Base-by-base conservation (phyloP, 2,113 vertebrate species). In the Brienomyrus brachyistius region DNA sequence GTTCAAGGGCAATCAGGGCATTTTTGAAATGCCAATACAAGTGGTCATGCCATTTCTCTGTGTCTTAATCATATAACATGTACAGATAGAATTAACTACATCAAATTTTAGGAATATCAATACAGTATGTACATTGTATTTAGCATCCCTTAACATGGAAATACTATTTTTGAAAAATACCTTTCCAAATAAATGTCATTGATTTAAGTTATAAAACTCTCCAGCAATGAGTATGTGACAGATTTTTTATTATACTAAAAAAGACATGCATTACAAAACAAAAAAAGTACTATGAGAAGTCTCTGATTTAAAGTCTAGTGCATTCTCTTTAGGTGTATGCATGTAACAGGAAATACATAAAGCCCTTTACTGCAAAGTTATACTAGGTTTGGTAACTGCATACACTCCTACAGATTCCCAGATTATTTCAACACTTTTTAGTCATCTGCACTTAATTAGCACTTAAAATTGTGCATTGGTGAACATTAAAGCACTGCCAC, bases 401-500 rank as follows among this genome's bases (percentile, higher is more conserved):
- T 23, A 43, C n/a, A 45, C 3, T 66, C 35, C 10, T 62, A 31
- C 51, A 87, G 56, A 13, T 66, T 15, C 47, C 9, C 9, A 43
- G 52, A 27, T 62, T 88, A 88, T 66, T n/a, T 51, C 21, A 27
- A 45, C 7, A 17, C 43, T 88, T 88, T 62, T 45, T 88, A 66
- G 35, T 88, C 52, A 62, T 59, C 19, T 27, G 40, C 54, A 88
- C 56, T 88, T 88, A 88, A 88, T 88, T 88, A 88, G 43, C 87
- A 88, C 87, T 88, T 88, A 47, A 66, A 45, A 66, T 88, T 66
- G 35, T 47, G 87, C 35, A 45, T 47, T 88, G 8, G 9, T 62
- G 52, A 66, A 88, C 87, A 66, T 88, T 88, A 88, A n/a, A 88
- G 23, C 48, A 66, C 40, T 66, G 52, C 35, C 56, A 66, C 35